phyloP scores from a whole-genome alignment of 2,797 vertebrate genomes.

The Phataginus tricuspis region DNA sequence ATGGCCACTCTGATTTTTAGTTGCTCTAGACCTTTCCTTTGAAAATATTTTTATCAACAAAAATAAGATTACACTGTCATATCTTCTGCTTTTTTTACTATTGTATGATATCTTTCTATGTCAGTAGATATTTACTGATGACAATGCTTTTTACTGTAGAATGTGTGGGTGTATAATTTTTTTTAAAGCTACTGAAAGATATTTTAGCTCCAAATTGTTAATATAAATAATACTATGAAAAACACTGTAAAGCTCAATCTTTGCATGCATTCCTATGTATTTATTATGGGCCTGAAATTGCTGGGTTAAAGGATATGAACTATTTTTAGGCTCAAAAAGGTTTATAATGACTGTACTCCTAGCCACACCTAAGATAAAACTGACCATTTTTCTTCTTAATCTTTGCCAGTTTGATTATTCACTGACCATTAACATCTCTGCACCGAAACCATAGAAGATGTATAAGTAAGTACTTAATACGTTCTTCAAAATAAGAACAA shows the following conservation, averaged over 20 bases:
- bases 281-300: neutral
- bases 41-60: constrained; percentile 2
- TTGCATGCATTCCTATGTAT: neutral
- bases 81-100: neutral
- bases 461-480: neutral
- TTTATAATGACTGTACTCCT: neutral
- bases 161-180: neutral
- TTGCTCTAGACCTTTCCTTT: neutral
- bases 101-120: neutral
- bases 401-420: constrained; percentile 19
- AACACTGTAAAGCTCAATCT: neutral
- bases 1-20: neutral
- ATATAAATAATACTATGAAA: neutral
- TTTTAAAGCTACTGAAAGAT: neutral
- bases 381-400: constrained; percentile 17
- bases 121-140: neutral
- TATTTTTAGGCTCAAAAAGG: constrained; percentile 28
- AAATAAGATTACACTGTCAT: neutral
- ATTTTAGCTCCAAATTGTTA: constrained; percentile 15
- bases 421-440: constrained; percentile 29
- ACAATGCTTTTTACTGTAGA: neutral
- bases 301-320: neutral
- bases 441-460: constrained; percentile 16
- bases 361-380: neutral
- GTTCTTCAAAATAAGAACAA: constrained; percentile 43